phyloP scores from a whole-genome alignment of 1,140 invertebrate genomes.

The Nymphalis io region DNA sequence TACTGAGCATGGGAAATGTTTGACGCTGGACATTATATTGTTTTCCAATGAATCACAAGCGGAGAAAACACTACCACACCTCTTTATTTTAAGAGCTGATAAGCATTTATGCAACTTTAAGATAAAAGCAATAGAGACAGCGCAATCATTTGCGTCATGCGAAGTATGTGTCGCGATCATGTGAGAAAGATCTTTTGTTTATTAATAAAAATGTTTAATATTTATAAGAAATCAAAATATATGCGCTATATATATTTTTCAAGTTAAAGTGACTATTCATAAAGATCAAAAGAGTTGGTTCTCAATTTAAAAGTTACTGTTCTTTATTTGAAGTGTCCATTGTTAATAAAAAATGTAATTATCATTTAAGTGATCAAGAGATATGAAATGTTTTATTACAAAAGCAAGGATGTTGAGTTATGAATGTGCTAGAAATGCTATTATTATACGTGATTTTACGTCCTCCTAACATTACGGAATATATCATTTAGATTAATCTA shows the following conservation, averaged over 20 bases:
- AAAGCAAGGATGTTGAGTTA: constrained; percentile 24
- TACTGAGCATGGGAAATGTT: constrained; percentile 21
- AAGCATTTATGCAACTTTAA: constrained; percentile 30
- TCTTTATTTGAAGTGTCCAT: not conserved
- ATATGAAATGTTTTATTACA: constrained; percentile 15
- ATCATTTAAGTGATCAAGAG: constrained; percentile 7
- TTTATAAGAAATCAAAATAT: not conserved
- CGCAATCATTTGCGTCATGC: constrained; percentile 38
- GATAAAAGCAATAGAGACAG: constrained; percentile 25
- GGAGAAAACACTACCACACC: not conserved
- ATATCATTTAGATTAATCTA: not conserved
- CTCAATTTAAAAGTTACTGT: not conserved
- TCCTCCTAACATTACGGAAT: constrained; percentile 10
- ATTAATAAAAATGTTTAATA: constrained; percentile 5
- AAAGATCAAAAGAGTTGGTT: not conserved
- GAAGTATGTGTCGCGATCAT: constrained; percentile 27
- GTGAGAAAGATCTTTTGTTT: constrained; percentile 33
- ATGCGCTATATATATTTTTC: not conserved
- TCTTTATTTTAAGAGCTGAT: constrained; percentile 20
- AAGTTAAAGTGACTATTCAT: not conserved
- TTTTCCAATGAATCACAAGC: constrained; percentile 20
- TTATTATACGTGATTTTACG: not conserved
- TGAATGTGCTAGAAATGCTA: constrained; percentile 13
- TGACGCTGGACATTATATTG: constrained; percentile 27
- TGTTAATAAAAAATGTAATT: constrained; percentile 8